Conservation (phyloP, 2,888 invertebrate genomes). For the Leptarthrus brevirostris region DNA sequence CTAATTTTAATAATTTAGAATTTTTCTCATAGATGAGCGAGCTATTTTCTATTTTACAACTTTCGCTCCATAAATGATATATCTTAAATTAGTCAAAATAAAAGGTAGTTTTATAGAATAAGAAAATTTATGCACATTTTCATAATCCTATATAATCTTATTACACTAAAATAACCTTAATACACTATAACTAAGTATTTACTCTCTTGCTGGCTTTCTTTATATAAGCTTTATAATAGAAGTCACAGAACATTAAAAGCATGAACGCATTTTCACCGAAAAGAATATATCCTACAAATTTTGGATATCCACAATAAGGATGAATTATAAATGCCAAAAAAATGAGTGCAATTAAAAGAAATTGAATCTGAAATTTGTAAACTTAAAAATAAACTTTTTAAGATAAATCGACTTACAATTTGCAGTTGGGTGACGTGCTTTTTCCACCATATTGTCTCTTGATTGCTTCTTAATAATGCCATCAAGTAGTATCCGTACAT, state of each 20-base stretch:
- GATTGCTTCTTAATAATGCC: conserved; percentile 74
- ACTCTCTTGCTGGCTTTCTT: too few relatives aligned
- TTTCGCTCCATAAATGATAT: too few relatives aligned
- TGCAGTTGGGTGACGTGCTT: conserved; percentile 83
- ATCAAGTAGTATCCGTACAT: conserved; percentile 85
- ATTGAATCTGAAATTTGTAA: conserved; percentile 70
- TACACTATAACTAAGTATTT: too few relatives aligned
- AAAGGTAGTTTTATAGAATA: too few relatives aligned
- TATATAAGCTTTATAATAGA: conserved; percentile 74
- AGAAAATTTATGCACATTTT: too few relatives aligned
- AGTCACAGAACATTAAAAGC: conserved; percentile 74
- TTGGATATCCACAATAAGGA: conserved; percentile 72
- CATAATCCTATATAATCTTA: too few relatives aligned
- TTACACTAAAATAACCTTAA: too few relatives aligned
- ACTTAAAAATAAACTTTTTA: neutral
- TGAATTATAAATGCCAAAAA: conserved; percentile 69
- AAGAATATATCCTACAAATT: conserved; percentile 69
- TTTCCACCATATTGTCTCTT: conserved; percentile 82
- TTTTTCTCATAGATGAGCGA: too few relatives aligned
- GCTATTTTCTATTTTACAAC: too few relatives aligned
- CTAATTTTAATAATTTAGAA: too few relatives aligned
- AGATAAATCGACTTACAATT: conserved; percentile 63
- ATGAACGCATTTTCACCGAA: conserved; percentile 76
- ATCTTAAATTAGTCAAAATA: too few relatives aligned
- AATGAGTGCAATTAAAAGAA: conserved; percentile 70